Base-by-base conservation (phyloP, 1,140 invertebrate genomes). In the Drosophila lowei region DNA sequence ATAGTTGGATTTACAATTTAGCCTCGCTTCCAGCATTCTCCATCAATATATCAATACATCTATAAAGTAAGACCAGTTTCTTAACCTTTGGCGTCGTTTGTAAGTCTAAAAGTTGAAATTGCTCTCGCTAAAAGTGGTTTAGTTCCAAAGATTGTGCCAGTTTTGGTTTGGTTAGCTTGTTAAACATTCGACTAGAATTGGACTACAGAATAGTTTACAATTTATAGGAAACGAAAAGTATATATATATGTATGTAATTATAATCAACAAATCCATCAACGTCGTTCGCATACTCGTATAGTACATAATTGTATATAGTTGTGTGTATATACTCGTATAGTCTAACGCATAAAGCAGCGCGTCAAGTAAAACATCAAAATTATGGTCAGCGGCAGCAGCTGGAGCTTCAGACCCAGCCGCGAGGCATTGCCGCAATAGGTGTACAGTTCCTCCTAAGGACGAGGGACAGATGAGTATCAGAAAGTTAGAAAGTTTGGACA, bases 351-450 rank as follows among this genome's bases (percentile, higher is more conserved):
- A 86, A 88, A 86, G 77, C 65, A 78, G 65, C 65, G 62, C 81
- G 83, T 86, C 63, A 88, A 67, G 70, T 78, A 88, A 81, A 81
- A 78, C 83, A 78, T 88, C 74, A 86, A 86, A 86, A 88, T 88
- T 58, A 81, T 88, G 81, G 83, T 88, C 83, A 85, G 59, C 62
- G 73, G 81, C 77, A 86, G 61, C 58, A 86, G 74, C 73, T 86
- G 78, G 62, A 75, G 70, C 65, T 73, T 77, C 53, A 86, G 52
- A 53, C 58, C 65, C 61, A 90, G 61, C 64, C 75, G 76, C 67
- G 86, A 75, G 54, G 90, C 86, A 48, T 91, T 85, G 61, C 90
- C 90, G 72, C 90, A 91, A 76, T 90, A 91, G 70, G 90, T 89
- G 70, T 68, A 91, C 38, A 68, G 50, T 67, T 81, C 73, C 73